A percentile compares a stretch with the other conserved stretches of the same genome.
phyloP scores from a whole-genome alignment of 2,888 invertebrate species.

The Perizoma flavofasciatum region DNA sequence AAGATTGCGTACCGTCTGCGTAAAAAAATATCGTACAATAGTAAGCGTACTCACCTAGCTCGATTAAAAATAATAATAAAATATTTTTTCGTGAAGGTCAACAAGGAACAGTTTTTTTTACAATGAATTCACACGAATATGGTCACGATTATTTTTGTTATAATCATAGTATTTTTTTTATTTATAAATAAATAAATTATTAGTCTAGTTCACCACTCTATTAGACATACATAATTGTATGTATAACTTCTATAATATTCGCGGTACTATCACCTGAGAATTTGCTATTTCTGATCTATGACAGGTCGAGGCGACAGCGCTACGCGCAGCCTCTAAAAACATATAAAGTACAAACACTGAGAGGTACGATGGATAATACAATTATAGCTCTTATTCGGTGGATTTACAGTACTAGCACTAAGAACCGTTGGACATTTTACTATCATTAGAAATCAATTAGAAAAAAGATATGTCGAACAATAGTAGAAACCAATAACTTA shows the following conservation, averaged over 20 bases:
- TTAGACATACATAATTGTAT: slow-evolving; percentile 31
- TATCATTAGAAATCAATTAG: too few species aligned
- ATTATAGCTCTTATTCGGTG: slow-evolving; percentile 27
- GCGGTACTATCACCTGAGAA: slow-evolving; percentile 11
- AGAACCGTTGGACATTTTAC: slow-evolving; percentile 2
- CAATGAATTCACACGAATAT: slow-evolving; percentile 47
- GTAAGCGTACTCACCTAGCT: slow-evolving; percentile 80
- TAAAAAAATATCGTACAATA: slow-evolving; percentile 74
- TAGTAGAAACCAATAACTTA: neutral
- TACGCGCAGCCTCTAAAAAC: slow-evolving; percentile 24
- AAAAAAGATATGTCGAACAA: too few species aligned
- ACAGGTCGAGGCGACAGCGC: slow-evolving; percentile 19
- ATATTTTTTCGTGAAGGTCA: slow-evolving; percentile 48
- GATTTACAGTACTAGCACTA: slow-evolving; percentile 13
- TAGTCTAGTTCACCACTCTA: slow-evolving; percentile 46
- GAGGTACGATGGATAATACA: slow-evolving; percentile 27
- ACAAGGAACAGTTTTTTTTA: slow-evolving; percentile 66
- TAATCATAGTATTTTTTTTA: slow-evolving; percentile 33
- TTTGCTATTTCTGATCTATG: slow-evolving; percentile 6
- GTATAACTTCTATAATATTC: slow-evolving; percentile 28
- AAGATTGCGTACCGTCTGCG: slow-evolving; percentile 61
- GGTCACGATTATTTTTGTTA: slow-evolving; percentile 36
- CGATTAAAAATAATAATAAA: slow-evolving; percentile 68
- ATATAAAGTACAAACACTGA: slow-evolving; percentile 21
- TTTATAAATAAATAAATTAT: slow-evolving; percentile 58